Conservation (phyloP, 2,888 invertebrate genomes). For the Acanthosoma haemorrhoidale region DNA sequence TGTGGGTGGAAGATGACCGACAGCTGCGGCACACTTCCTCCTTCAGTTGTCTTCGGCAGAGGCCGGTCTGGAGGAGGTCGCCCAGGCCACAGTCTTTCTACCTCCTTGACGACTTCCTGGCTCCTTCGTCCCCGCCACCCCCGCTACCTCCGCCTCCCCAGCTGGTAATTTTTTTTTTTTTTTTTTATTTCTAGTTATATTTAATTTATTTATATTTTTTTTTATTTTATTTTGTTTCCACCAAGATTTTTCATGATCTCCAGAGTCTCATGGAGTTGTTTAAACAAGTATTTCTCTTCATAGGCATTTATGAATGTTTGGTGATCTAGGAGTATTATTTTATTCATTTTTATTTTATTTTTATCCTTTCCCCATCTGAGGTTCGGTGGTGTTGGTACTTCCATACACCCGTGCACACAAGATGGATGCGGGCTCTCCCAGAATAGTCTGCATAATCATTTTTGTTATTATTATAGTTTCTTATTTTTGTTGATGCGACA, state of each 20-base stretch:
- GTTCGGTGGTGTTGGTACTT: no score
- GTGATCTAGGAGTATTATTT: no score
- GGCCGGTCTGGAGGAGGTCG: conserved; percentile 39
- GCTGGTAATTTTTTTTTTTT: conserved; percentile 42
- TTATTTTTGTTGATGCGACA: no score
- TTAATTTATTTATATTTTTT: not conserved
- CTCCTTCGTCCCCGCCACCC: conserved; percentile 48
- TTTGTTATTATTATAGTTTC: no score
- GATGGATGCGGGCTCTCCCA: no score
- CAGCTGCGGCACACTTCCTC: conserved; percentile 50
- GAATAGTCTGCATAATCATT: no score
- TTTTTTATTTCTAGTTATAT: not conserved
- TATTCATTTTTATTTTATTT: not conserved
- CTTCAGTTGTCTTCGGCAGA: conserved; percentile 48
- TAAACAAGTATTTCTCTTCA: no score
- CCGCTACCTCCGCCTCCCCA: conserved; percentile 50
- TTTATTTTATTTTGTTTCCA: not conserved
- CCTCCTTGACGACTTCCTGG: conserved; percentile 50
- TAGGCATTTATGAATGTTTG: no score
- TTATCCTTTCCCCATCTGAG: no score
- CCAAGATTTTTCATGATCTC: no score
- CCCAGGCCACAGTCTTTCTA: conserved; percentile 50
- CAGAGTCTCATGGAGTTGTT: no score
- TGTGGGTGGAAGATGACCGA: conserved; percentile 37
- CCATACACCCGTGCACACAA: no score